phyloP scores from a whole-genome alignment of 2,797 vertebrate species.

The Scolopax rusticola region DNA sequence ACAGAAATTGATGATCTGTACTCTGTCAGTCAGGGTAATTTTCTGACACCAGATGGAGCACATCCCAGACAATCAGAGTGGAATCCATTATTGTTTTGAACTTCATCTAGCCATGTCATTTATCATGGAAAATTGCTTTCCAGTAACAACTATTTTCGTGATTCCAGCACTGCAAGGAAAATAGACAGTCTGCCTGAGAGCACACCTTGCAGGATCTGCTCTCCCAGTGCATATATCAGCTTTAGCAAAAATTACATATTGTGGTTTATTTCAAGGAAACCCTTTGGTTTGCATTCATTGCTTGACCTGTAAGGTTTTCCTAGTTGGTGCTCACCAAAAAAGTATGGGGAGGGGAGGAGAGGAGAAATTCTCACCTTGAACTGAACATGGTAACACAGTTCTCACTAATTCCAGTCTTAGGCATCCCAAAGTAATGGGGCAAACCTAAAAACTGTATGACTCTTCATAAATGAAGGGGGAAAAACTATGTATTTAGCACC shows the following conservation, averaged over 20 bases:
- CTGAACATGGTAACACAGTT: neutral
- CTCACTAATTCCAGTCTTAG: neutral
- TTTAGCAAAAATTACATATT: neutral
- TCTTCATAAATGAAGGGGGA: neutral
- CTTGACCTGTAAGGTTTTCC: neutral
- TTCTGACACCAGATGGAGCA: conserved; percentile 3
- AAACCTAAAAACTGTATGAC: neutral
- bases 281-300: neutral
- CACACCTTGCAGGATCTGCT: neutral
- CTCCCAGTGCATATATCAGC: neutral
- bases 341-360: no score
- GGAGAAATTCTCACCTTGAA: neutral
- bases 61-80: neutral
- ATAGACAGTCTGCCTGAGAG: neutral
- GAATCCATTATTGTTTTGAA: neutral
- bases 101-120: neutral
- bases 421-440: neutral
- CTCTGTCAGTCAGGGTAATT: neutral
- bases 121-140: neutral
- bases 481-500: rapidly evolving
- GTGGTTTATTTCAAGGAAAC: neutral
- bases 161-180: neutral
- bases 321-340: neutral
- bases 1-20: neutral
- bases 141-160: neutral